Percentiles rank a stretch among this genome's conserved stretches.
Evolutionary conservation across 2,888 invertebrate species (phyloP).

Genomic region (Cancer borealis): DNA sequence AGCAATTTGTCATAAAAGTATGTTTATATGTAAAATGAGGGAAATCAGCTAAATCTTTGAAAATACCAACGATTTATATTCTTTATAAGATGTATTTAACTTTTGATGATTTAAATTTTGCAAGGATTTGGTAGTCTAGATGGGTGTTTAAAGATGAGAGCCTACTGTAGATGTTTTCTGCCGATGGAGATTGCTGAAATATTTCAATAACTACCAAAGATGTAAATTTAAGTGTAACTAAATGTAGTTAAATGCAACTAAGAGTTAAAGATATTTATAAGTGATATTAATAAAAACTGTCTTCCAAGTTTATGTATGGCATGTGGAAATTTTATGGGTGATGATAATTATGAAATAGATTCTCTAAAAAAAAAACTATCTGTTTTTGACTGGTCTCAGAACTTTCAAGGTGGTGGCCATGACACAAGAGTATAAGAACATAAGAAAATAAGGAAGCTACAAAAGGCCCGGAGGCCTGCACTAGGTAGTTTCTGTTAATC

Average conservation of each 20-base stretch:
- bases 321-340: neutral
- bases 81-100: too few species aligned
- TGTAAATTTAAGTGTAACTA: neutral
- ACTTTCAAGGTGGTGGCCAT: neutral
- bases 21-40: too few species aligned
- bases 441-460: too few species aligned
- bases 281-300: neutral
- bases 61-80: too few species aligned
- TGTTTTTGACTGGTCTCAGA: neutral
- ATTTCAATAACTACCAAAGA: slow-evolving; percentile 12
- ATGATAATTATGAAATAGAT: neutral
- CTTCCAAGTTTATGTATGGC: neutral
- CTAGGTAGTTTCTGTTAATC: too few species aligned
- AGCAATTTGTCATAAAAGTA: too few species aligned
- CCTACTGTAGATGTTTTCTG: neutral
- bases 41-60: too few species aligned
- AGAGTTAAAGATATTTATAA: neutral
- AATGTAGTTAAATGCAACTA: neutral
- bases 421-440: too few species aligned
- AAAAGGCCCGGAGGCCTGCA: too few species aligned
- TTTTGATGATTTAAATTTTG: too few species aligned
- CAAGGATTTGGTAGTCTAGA: too few species aligned
- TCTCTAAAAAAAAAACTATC: neutral
- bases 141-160: too few species aligned
- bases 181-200: neutral